These are phyloP conservation scores for Hermaeophaga mercurialis DNA, from an alignment of 2,888 invertebrate species.

Conservation along the genomic window DNA sequence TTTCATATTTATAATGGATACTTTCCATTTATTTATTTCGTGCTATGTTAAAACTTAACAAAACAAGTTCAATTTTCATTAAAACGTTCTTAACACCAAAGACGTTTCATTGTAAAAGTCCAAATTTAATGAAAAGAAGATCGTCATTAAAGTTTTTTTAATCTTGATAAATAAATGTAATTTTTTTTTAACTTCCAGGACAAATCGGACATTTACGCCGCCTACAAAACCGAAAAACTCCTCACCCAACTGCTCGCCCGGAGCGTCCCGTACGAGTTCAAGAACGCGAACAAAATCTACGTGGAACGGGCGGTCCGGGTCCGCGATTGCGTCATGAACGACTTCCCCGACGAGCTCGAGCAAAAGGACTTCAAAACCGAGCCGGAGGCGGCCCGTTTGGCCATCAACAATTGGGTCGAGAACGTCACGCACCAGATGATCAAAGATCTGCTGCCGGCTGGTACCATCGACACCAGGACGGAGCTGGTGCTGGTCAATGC, in stretches of 20 bases:
- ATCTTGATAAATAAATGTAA: too few species aligned
- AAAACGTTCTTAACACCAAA: too few species aligned
- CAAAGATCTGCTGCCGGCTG: constrained; percentile 69
- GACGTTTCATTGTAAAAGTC: too few species aligned
- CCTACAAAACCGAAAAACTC: constrained; percentile 75
- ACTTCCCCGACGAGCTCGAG: constrained; percentile 70
- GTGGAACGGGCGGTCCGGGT: constrained; percentile 65
- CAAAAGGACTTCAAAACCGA: constrained; percentile 67
- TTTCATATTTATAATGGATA: too few species aligned
- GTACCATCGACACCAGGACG: constrained; percentile 67
- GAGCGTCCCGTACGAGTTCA: constrained; percentile 72
- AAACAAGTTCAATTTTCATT: too few species aligned
- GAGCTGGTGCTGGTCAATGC: constrained; percentile 83
- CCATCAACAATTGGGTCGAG: constrained; percentile 81
- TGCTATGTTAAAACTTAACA: too few species aligned
- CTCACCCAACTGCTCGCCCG: constrained; percentile 55
- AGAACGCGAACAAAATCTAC: constrained; percentile 78
- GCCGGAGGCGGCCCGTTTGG: constrained; percentile 63
- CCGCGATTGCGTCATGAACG: constrained; percentile 69
- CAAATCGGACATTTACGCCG: constrained; percentile 74
- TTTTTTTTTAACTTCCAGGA: too few species aligned
- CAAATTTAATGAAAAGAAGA: too few species aligned
- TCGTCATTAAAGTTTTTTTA: too few species aligned
- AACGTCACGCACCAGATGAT: constrained; percentile 77
- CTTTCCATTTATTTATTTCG: too few species aligned